Percentiles rank a stretch among this genome's conserved stretches.
Conservation (phyloP, 2,113 vertebrate species). For the Tetrax tetrax region DNA sequence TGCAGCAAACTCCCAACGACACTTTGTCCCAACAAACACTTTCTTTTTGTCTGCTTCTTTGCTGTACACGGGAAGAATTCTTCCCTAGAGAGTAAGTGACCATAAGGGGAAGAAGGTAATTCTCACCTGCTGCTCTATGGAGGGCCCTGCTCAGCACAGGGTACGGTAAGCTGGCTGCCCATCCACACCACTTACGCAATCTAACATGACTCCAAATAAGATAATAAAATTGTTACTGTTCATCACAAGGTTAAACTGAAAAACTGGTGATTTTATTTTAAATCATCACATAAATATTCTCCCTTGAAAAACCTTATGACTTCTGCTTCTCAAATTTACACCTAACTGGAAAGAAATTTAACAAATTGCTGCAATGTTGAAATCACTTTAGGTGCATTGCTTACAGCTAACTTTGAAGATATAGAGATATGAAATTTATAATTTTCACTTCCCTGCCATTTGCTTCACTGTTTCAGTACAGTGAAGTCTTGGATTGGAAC, state of each 20-base stretch:
- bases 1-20: neutral
- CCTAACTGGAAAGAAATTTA: neutral
- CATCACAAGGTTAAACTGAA: neutral
- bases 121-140: neutral
- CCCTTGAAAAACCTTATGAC: neutral
- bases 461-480: neutral
- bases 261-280: neutral
- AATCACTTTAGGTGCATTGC: neutral
- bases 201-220: neutral
- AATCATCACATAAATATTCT: neutral
- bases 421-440: neutral
- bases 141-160: rapidly evolving
- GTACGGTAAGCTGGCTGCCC: neutral
- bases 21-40: neutral
- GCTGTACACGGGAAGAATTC: neutral
- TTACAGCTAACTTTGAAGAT: neutral
- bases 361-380: neutral
- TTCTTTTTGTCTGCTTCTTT: neutral
- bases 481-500: neutral
- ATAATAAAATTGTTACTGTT: neutral
- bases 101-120: neutral
- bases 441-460: neutral
- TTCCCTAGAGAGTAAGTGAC: neutral
- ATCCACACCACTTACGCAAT: too few species aligned
- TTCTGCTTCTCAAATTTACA: neutral